Evolutionary conservation across 2,888 invertebrate species (phyloP).

Genomic region (Fragum whitleyi): DNA sequence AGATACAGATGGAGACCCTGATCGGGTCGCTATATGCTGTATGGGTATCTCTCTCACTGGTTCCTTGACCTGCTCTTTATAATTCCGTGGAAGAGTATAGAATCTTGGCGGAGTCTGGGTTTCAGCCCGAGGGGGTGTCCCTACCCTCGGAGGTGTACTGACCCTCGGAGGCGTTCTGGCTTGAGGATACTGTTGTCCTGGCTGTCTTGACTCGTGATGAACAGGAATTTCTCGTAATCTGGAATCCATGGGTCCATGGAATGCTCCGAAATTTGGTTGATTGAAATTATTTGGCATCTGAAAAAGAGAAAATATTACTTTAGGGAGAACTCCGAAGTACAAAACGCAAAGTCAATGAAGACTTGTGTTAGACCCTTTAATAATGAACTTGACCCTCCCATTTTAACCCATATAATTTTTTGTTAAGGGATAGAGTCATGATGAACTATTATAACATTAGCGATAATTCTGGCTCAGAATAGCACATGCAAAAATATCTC

Average conservation of each 20-base stretch:
- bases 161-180: constrained; percentile 43
- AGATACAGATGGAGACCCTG: constrained; percentile 30
- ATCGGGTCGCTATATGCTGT: constrained; percentile 64
- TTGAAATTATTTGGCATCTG: constrained; percentile 35
- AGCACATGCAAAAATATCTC: no score
- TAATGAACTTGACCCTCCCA: no score
- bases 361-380: background rate
- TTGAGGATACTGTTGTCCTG: constrained; percentile 49
- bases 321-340: no score
- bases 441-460: no score
- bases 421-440: no score
- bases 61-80: constrained; percentile 46
- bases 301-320: constrained; percentile 1
- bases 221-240: constrained; percentile 64
- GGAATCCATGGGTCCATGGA: background rate
- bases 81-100: constrained; percentile 60
- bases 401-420: no score
- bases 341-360: no score
- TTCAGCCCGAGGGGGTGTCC: constrained; percentile 59
- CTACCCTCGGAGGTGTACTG: constrained; percentile 56
- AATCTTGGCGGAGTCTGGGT: constrained; percentile 48
- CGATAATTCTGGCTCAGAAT: no score
- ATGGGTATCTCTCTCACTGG: constrained; percentile 75
- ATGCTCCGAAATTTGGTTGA: constrained; percentile 22
- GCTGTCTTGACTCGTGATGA: constrained; percentile 52